Evolutionary conservation across 2,113 vertebrate genomes (phyloP).

Genomic region (Festucalex cinctus): DNA sequence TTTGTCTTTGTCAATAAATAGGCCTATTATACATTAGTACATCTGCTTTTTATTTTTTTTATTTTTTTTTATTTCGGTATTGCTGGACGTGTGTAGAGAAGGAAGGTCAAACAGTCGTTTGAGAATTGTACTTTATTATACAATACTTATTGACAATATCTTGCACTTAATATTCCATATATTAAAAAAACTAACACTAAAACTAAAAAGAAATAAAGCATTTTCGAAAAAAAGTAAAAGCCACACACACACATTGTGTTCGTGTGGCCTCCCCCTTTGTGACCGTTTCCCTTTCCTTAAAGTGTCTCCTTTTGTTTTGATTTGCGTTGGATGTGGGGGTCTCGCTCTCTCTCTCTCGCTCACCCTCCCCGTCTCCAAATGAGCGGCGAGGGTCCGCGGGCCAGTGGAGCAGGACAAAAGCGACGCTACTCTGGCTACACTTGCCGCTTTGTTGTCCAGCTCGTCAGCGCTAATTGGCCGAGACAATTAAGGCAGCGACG

Average conservation of each 20-base stretch:
- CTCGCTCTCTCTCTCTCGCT: background rate
- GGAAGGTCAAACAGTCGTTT: too few species aligned
- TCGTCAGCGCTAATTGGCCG: constrained; percentile 1
- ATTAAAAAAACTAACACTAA: too few species aligned
- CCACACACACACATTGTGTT: background rate
- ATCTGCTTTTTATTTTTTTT: too few species aligned
- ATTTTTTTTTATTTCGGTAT: too few species aligned
- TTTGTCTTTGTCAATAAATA: too few species aligned
- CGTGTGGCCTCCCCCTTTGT: constrained; percentile 10
- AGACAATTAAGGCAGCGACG: constrained; percentile 1
- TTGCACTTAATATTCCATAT: too few species aligned
- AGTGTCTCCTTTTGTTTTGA: constrained; percentile 72
- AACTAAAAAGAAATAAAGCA: too few species aligned
- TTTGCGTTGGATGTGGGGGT: constrained; percentile 82
- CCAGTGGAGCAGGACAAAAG: constrained; percentile 2
- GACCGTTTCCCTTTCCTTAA: constrained; percentile 69
- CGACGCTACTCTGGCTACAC: background rate
- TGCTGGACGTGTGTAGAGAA: too few species aligned
- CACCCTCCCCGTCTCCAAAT: background rate
- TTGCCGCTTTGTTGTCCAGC: constrained; percentile 2
- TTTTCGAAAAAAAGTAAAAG: too few species aligned
- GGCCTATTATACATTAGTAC: too few species aligned
- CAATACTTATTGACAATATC: too few species aligned
- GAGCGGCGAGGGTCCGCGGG: constrained; percentile 2
- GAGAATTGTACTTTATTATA: too few species aligned